These are phyloP conservation scores for Cuculus canorus DNA, from an alignment of 2,797 vertebrate genomes.

Conservation along the genomic window DNA sequence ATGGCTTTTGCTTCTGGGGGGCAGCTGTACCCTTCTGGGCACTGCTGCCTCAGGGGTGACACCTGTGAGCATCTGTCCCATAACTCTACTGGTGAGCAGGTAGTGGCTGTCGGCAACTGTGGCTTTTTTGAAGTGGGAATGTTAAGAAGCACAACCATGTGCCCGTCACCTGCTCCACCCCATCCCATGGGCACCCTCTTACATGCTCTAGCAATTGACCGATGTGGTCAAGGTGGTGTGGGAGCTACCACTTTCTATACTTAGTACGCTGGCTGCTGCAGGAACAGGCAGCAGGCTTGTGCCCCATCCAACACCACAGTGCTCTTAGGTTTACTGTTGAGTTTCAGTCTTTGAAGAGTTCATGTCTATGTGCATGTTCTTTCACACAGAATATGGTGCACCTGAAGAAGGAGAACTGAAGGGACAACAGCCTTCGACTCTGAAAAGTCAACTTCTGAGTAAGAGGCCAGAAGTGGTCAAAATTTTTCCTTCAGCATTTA, in stretches of 20 bases:
- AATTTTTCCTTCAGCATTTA: background rate
- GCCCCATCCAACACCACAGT: background rate
- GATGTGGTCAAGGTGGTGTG: no score
- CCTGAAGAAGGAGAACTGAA: slow-evolving; percentile 90
- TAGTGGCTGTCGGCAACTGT: background rate
- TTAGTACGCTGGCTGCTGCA: fast-evolving
- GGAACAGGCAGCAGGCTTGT: background rate
- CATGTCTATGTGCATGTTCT: background rate
- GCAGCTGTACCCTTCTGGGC: background rate
- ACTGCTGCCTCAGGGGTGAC: background rate
- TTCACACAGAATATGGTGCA: slow-evolving; percentile 85
- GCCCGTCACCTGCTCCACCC: background rate
- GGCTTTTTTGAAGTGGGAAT: background rate
- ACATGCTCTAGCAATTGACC: background rate
- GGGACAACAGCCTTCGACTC: slow-evolving; percentile 77
- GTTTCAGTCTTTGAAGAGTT: background rate
- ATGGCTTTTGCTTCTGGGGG: background rate
- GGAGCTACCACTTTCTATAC: fast-evolving
- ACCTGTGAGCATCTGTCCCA: background rate
- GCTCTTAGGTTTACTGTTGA: background rate
- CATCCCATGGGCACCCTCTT: background rate
- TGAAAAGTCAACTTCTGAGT: slow-evolving; percentile 93
- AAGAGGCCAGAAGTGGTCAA: slow-evolving; percentile 66
- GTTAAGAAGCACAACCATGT: background rate
- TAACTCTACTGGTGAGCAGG: background rate